A percentile compares a stretch with the other conserved stretches of the same genome.
These are phyloP conservation scores for Ceratothoa steindachneri DNA, from an alignment of 2,888 invertebrate genomes.

Conservation along the genomic window DNA sequence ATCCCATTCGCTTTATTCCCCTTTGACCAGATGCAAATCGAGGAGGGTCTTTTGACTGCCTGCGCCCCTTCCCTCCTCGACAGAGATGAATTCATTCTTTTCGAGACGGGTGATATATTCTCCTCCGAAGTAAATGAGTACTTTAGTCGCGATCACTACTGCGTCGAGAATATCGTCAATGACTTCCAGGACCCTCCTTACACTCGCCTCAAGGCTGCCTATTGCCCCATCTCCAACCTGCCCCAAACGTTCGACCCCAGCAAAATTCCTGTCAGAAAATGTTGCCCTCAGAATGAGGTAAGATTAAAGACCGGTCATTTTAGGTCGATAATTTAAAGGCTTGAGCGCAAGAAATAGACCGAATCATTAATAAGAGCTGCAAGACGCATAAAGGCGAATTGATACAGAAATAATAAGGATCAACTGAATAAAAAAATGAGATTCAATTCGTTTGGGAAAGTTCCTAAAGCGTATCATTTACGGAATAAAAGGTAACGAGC, in stretches of 20 bases:
- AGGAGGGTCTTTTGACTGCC: not conserved
- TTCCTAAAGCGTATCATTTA: too few relatives aligned
- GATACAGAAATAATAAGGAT: too few relatives aligned
- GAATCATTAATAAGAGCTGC: too few relatives aligned
- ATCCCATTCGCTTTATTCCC: too few relatives aligned
- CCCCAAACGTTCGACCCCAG: constrained; percentile 39
- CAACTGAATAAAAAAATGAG: too few relatives aligned
- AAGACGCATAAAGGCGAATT: too few relatives aligned
- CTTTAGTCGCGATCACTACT: constrained; percentile 36
- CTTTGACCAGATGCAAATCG: constrained; percentile 2
- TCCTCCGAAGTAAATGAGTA: constrained; percentile 10
- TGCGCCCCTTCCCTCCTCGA: not conserved
- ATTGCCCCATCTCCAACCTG: constrained; percentile 21
- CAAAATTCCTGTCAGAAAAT: constrained; percentile 45
- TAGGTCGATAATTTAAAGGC: not conserved
- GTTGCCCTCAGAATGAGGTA: constrained; percentile 41
- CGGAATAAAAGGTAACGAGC: too few relatives aligned
- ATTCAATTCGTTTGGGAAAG: too few relatives aligned
- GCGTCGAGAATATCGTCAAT: constrained; percentile 44
- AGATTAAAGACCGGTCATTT: too few relatives aligned
- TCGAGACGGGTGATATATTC: not conserved
- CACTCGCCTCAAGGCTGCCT: constrained; percentile 23
- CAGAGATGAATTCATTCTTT: not conserved
- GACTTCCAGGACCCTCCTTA: constrained; percentile 27
- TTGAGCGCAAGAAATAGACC: too few relatives aligned